Evolutionary conservation across 1,140 invertebrate species (phyloP).

Genomic region (Bombus affinis): DNA sequence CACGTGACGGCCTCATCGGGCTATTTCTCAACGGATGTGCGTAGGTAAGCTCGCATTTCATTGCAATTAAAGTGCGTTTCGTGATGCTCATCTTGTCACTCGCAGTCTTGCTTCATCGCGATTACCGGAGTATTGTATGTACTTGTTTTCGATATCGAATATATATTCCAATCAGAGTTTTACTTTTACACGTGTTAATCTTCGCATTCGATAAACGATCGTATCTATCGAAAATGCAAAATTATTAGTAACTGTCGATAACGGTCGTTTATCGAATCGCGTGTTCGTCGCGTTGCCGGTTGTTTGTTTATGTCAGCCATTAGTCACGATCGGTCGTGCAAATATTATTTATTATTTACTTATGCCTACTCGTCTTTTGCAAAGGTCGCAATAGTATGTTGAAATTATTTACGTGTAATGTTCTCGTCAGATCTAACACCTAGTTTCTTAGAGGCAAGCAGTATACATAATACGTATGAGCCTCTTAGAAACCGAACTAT

Average conservation of each 20-base stretch:
- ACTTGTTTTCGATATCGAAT: slow-evolving; percentile 23
- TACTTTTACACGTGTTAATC: background rate
- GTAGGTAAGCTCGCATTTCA: background rate
- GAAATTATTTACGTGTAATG: background rate
- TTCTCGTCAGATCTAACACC: background rate
- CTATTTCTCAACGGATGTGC: slow-evolving; percentile 24
- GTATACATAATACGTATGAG: no score
- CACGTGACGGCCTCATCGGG: slow-evolving; percentile 8
- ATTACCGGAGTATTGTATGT: slow-evolving; percentile 1
- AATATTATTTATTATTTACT: slow-evolving; percentile 27
- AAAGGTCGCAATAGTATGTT: background rate
- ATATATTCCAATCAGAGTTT: background rate
- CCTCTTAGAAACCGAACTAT: no score
- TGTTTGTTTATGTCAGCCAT: slow-evolving; percentile 58
- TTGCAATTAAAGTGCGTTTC: background rate
- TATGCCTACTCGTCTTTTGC: no score
- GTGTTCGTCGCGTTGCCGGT: slow-evolving; percentile 9
- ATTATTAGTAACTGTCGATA: no score
- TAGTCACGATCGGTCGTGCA: slow-evolving; percentile 12
- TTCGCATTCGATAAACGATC: background rate
- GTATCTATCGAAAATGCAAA: no score
- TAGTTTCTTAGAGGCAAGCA: background rate
- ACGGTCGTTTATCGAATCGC: slow-evolving; percentile 10
- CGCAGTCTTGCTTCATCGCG: background rate
- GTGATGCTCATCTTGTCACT: background rate